A percentile compares a stretch with the other conserved stretches of the same genome.
These are phyloP conservation scores for Dicrostonyx torquatus DNA, from an alignment of 2,797 vertebrate genomes.

Conservation along the genomic window DNA sequence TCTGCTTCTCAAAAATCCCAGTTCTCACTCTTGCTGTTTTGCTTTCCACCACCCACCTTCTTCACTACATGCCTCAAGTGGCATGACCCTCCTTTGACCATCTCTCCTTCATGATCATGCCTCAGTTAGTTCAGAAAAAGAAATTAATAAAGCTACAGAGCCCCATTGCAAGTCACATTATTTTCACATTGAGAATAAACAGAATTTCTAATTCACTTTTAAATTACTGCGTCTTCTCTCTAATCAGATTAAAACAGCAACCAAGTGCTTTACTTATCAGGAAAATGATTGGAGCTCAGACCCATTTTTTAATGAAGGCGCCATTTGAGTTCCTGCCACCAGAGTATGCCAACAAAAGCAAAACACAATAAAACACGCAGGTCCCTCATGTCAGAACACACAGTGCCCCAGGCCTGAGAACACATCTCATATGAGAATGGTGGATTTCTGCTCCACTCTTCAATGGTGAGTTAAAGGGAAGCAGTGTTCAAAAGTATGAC, in stretches of 20 bases:
- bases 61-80: neutral
- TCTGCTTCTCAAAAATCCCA: neutral
- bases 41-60: neutral
- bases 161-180: neutral
- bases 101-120: neutral
- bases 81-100: neutral
- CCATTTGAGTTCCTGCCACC: slow-evolving; percentile 1
- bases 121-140: neutral
- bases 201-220: neutral
- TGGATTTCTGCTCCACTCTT: neutral
- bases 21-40: neutral
- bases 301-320: neutral
- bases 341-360: neutral
- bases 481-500: neutral
- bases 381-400: neutral
- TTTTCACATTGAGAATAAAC: neutral
- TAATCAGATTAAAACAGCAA: neutral
- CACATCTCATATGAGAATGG: neutral
- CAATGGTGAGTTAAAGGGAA: neutral
- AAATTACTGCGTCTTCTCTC: neutral
- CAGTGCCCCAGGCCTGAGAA: neutral
- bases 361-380: neutral
- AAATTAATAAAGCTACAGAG: neutral
- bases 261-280: neutral
- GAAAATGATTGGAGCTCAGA: neutral